Conservation (phyloP, 2,888 invertebrate species). For the Acrocyrtus sp. region DNA sequence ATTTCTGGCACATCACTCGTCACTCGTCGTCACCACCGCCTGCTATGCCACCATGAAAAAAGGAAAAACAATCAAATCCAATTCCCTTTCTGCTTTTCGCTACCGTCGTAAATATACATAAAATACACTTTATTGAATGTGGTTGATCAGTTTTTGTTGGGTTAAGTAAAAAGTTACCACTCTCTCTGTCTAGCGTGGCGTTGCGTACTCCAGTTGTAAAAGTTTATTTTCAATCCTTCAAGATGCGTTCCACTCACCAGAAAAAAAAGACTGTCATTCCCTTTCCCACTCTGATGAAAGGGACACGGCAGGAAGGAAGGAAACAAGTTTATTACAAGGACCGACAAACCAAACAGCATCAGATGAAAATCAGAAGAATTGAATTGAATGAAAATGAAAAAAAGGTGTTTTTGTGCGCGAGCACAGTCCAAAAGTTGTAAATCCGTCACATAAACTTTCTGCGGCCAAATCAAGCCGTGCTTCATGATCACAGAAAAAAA, state of each 20-base stretch:
- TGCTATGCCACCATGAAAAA: neutral
- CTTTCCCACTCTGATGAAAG: neutral
- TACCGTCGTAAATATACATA: too few species aligned
- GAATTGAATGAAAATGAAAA: constrained; percentile 21
- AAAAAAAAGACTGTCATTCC: neutral
- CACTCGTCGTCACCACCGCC: constrained; percentile 6
- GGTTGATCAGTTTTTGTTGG: too few species aligned
- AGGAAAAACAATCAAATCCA: neutral
- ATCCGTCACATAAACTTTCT: constrained; percentile 50
- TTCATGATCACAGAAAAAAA: neutral
- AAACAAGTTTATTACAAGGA: too few species aligned
- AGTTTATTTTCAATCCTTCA: constrained; percentile 17
- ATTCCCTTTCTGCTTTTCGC: neutral
- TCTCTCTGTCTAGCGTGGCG: too few species aligned
- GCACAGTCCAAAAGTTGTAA: constrained; percentile 33
- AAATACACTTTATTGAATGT: too few species aligned
- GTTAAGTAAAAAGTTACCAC: too few species aligned
- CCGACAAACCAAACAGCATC: constrained; percentile 15
- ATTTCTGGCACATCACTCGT: constrained; percentile 32
- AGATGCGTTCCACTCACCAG: neutral
- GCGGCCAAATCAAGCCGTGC: constrained; percentile 1
- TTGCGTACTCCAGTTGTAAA: constrained; percentile 29
- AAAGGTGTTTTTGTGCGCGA: constrained; percentile 21
- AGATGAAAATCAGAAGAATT: constrained; percentile 10
- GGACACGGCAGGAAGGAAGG: constrained; percentile 25